These are phyloP conservation scores for Tenualosa thibaudeaui DNA, from an alignment of 2,797 vertebrate species.

Conservation along the genomic window DNA sequence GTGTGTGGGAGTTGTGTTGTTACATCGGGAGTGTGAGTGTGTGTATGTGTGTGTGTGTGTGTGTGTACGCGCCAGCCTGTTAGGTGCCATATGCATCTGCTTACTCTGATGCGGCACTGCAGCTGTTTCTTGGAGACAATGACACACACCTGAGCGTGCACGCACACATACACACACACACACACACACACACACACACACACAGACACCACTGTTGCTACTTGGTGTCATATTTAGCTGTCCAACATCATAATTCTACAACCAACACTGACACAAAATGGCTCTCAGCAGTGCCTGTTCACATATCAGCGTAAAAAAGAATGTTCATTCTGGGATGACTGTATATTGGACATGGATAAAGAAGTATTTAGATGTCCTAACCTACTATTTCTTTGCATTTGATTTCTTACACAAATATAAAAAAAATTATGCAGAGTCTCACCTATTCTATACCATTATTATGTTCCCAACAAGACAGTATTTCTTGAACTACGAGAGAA, in stretches of 20 bases:
- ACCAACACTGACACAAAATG: not conserved
- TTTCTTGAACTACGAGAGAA: not conserved
- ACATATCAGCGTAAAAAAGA: not conserved
- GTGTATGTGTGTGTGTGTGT: constrained; percentile 30
- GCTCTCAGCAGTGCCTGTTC: not conserved
- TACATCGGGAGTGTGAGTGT: constrained; percentile 16
- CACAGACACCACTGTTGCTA: constrained; percentile 23
- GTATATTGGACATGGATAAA: not conserved
- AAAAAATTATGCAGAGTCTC: not conserved
- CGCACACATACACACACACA: constrained; percentile 4
- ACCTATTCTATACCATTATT: no score
- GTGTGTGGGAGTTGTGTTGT: not conserved
- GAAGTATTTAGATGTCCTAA: not conserved
- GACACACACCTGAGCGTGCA: constrained; percentile 20
- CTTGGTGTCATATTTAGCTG: not conserved
- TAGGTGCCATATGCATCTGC: not conserved
- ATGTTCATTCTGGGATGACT: not conserved
- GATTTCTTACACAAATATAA: no score
- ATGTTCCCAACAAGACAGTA: not conserved
- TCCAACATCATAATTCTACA: not conserved
- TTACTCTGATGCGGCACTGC: constrained; percentile 18
- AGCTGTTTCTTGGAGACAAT: constrained; percentile 25
- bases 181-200: constrained; percentile 21
- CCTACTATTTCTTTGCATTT: not conserved
- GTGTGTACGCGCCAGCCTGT: not conserved